Evolutionary conservation across 2,888 invertebrate species (phyloP), one percentile per base, ranked within the genome.

Genomic region (Pristionchus maxplancki): DNA sequence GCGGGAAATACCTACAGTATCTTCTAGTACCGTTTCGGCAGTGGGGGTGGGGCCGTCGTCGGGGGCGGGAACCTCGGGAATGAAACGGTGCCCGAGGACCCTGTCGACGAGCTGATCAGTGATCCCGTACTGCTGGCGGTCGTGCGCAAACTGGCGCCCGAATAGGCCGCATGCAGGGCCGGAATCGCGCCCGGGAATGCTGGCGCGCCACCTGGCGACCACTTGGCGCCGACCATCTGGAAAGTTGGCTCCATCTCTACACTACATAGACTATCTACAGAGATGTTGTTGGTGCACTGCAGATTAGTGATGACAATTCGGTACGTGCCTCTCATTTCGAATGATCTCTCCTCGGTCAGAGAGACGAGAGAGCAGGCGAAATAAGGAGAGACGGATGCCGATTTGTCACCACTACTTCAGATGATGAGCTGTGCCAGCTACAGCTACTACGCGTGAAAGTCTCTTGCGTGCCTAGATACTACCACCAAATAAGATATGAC

Each of bases 51-150:
- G 11, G 82, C 82, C 34, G 53, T 53, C 15, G 50, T 53, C 20
- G 82, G 82, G 15, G 82, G 82, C 8, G 82, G 82, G 53, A 53
- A 83, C 24, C 82, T 31, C 15, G 82, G 82, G 53, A 83, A 64
- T 31, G 64, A 83, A 53, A 83, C 53, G 28, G 50, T 53, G 31
- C 34, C 28, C 20, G 81, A 81, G 28, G 81, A 81, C 8, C 28
- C 44, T 6, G 40, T 37, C 3, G 78, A 78, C 15, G 78, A 78
- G 31, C 53, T 53, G 31, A 53, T 53, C 34, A 83, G 44, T 1
- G 82, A 83, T 6, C 82, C 82, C 0, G 82, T 83, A 24, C 53
- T 53, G 24, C 34, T 53, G 44, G 53, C 53, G 8, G 82, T 78
- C 0, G 78, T 78, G 1, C 78, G 78, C 44, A 78, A n/a, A 13